Percentiles rank a stretch among this genome's conserved stretches.
Evolutionary conservation across 2,888 invertebrate genomes (phyloP).

Genomic region (Drosophila subquinaria): DNA sequence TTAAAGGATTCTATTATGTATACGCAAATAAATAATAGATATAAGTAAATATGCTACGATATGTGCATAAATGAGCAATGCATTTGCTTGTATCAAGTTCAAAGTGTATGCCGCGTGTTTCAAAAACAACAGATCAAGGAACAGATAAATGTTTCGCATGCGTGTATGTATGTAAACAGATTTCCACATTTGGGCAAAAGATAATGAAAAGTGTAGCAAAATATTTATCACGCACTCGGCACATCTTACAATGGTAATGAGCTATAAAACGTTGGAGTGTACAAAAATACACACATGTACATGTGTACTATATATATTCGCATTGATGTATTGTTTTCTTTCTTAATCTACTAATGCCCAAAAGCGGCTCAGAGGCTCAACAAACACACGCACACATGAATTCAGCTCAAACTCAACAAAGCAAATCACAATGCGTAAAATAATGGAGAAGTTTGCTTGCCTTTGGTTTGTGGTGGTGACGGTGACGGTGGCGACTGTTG

Average conservation of each 20-base stretch:
- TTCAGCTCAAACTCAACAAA: slow-evolving; percentile 21
- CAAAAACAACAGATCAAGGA: slow-evolving; percentile 39
- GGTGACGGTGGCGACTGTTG: slow-evolving; percentile 22
- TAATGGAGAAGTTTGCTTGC: slow-evolving; percentile 32
- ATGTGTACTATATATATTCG: slow-evolving; percentile 8
- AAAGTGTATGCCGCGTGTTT: slow-evolving; percentile 47
- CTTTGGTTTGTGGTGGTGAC: slow-evolving; percentile 51
- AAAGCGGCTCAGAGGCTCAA: slow-evolving; percentile 77
- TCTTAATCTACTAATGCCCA: slow-evolving; percentile 81
- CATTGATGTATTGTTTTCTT: slow-evolving; percentile 55
- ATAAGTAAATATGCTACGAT: not conserved
- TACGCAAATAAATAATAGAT: not conserved
- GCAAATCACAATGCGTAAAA: slow-evolving; percentile 30
- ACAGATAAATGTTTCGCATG: slow-evolving; percentile 26
- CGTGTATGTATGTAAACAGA: slow-evolving; percentile 9
- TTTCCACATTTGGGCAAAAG: slow-evolving; percentile 20
- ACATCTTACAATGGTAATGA: slow-evolving; percentile 80
- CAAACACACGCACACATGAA: slow-evolving; percentile 10
- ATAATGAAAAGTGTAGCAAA: slow-evolving; percentile 75
- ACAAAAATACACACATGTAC: slow-evolving; percentile 26
- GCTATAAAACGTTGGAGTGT: slow-evolving; percentile 63
- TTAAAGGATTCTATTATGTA: too few species aligned
- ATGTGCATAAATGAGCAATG: slow-evolving; percentile 48
- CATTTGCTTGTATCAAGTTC: slow-evolving; percentile 21
- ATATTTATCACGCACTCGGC: slow-evolving; percentile 80